Conservation (phyloP, 2,888 invertebrate species). For the Chrysomela aeneicollis region DNA sequence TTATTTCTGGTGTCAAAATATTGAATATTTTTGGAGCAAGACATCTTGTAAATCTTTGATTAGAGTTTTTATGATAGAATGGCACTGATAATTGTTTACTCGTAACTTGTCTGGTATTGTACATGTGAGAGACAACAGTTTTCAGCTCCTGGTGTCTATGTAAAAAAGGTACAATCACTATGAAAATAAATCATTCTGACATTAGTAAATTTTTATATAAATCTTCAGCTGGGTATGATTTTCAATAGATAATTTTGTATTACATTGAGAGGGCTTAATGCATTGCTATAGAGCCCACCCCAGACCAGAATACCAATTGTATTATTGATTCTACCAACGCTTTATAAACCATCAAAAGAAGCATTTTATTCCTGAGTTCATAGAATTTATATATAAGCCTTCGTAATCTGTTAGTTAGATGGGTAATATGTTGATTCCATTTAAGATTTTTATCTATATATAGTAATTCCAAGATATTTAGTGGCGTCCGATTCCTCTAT, state of each 20-base stretch:
- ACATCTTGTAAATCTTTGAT: neutral
- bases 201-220: neutral
- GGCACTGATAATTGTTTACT: slow-evolving; percentile 1
- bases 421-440: neutral
- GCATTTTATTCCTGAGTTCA: neutral
- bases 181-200: neutral
- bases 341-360: neutral
- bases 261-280: neutral
- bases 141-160: neutral
- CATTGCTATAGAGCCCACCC: slow-evolving; percentile 5
- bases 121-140: slow-evolving; percentile 1
- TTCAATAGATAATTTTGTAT: slow-evolving; percentile 1
- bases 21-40: neutral
- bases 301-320: neutral
- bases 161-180: neutral
- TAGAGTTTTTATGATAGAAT: neutral
- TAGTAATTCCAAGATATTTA: too few species aligned
- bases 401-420: neutral
- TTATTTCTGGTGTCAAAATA: neutral
- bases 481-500: too few species aligned
- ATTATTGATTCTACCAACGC: too few species aligned
- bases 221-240: slow-evolving; percentile 2
- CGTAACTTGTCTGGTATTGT: slow-evolving; percentile 5
- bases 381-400: neutral
- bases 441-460: neutral